These are phyloP conservation scores for Steinernema scapterisci DNA, from an alignment of 2,888 invertebrate species.

Conservation along the genomic window DNA sequence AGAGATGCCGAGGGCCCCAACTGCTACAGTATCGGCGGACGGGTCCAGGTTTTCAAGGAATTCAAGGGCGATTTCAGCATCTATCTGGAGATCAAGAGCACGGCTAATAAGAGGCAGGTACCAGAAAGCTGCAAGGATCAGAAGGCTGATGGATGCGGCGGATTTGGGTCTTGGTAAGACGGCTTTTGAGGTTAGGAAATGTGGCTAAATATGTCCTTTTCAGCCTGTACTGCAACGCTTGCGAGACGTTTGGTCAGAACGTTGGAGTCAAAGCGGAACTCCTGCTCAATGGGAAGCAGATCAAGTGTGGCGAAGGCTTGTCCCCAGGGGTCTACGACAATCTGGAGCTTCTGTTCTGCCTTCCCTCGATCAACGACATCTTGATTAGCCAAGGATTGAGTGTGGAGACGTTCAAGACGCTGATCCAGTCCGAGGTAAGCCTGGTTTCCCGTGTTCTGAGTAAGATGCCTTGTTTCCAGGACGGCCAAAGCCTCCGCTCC, in stretches of 20 bases:
- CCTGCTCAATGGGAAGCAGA: constrained; percentile 60
- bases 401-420: constrained; percentile 59
- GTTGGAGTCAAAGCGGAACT: constrained; percentile 62
- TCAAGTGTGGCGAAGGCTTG: constrained; percentile 60
- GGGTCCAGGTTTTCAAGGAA: constrained; percentile 62
- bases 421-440: constrained; percentile 60
- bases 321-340: constrained; percentile 63
- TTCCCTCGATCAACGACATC: constrained; percentile 64
- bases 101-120: constrained; percentile 62
- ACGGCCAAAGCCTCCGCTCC: constrained; percentile 54
- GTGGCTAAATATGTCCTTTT: constrained; percentile 25
- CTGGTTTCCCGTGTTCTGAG: background rate
- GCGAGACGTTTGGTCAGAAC: constrained; percentile 57
- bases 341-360: constrained; percentile 62
- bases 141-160: constrained; percentile 62
- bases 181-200: background rate
- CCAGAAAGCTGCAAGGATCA: constrained; percentile 63
- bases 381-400: constrained; percentile 61
- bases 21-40: constrained; percentile 61
- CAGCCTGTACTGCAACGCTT: constrained; percentile 66
- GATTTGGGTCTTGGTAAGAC: constrained; percentile 64
- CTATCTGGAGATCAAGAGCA: constrained; percentile 61
- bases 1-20: constrained; percentile 36
- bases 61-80: constrained; percentile 66
- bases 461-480: constrained; percentile 48